Evolutionary conservation across 2,797 vertebrate genomes (phyloP).

Genomic region (Erpetoichthys calabaricus): DNA sequence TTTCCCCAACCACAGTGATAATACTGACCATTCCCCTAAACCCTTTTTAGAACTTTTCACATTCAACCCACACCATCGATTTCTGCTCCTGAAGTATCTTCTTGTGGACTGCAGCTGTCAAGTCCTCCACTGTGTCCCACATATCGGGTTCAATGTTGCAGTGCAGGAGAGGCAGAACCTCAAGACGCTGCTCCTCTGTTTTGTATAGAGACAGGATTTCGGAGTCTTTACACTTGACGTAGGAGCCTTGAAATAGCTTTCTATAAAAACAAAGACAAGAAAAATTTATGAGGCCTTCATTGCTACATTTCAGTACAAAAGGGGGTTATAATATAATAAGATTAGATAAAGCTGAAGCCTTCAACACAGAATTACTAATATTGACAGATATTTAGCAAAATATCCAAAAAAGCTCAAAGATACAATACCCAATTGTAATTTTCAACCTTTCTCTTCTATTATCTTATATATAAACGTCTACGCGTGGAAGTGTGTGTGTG

Average conservation of each 20-base stretch:
- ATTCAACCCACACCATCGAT: conserved; percentile 44
- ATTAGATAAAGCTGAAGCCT: no score
- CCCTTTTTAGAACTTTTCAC: conserved; percentile 7
- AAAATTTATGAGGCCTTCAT: background rate
- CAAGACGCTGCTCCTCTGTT: conserved; percentile 27
- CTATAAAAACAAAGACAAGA: conserved; percentile 16
- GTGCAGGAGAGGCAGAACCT: conserved; percentile 40
- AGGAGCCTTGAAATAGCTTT: conserved; percentile 36
- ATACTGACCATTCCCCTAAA: background rate
- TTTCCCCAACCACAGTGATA: no score
- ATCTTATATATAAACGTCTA: no score
- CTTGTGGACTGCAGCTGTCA: conserved; percentile 44
- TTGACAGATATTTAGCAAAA: no score
- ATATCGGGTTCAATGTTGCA: conserved; percentile 25
- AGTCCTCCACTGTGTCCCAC: conserved; percentile 36
- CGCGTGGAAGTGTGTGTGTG: no score
- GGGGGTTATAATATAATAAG: no score
- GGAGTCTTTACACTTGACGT: conserved; percentile 29
- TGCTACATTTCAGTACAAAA: no score
- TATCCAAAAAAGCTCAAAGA: no score
- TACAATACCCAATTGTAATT: no score
- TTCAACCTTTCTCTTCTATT: no score
- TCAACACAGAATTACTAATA: no score
- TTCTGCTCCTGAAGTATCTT: conserved; percentile 50
- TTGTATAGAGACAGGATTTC: conserved; percentile 46